These are phyloP conservation scores for Siniperca chuatsi DNA, from an alignment of 2,113 vertebrate genomes.

Conservation along the genomic window DNA sequence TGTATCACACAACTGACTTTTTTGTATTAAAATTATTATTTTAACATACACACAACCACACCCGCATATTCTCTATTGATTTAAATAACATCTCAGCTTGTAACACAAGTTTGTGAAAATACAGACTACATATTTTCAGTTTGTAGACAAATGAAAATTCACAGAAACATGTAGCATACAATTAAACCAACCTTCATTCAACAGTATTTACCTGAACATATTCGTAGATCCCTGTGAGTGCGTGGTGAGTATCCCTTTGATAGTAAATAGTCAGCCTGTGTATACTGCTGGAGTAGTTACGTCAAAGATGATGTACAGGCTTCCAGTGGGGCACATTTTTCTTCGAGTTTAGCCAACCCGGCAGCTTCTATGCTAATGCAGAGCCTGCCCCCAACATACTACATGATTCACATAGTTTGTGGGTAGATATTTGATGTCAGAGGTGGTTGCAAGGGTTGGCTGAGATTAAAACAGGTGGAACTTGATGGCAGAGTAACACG, in stretches of 20 bases:
- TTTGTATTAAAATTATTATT: too few relatives aligned
- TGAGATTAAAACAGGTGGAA: not conserved
- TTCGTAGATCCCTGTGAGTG: not conserved
- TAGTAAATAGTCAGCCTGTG: too few relatives aligned
- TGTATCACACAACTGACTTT: not conserved
- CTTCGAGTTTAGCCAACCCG: not conserved
- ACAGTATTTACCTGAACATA: not conserved
- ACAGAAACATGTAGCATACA: not conserved
- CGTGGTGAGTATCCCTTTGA: not conserved
- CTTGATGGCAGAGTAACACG: not conserved
- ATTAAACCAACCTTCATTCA: not conserved
- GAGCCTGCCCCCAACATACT: not conserved
- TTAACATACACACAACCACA: not conserved
- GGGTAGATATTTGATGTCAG: too few relatives aligned
- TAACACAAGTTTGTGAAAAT: not conserved
- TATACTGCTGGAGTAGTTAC: not conserved
- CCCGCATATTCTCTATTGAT: not conserved
- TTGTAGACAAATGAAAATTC: not conserved
- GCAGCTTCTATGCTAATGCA: not conserved
- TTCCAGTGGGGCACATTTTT: not conserved
- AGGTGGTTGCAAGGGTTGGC: not conserved
- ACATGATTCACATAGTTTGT: not conserved
- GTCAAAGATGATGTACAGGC: not conserved
- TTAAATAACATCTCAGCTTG: not conserved
- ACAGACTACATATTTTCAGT: not conserved